phyloP scores from a whole-genome alignment of 2,888 invertebrate species.

The Sturmia bella region DNA sequence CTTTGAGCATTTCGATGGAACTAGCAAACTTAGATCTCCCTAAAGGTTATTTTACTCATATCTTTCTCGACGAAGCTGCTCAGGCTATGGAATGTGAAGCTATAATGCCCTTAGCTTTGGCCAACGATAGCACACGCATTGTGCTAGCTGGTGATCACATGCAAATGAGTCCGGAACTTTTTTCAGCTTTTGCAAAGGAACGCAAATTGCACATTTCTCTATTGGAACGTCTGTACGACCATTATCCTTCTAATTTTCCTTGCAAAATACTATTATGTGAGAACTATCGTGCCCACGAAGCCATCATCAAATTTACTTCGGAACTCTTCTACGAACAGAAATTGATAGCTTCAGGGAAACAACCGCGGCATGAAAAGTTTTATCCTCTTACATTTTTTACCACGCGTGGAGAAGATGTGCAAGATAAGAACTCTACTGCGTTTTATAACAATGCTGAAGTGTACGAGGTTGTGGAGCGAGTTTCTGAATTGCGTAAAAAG shows the following conservation, averaged over 20 bases:
- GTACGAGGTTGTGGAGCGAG: constrained; percentile 89
- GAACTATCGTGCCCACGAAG: constrained; percentile 91
- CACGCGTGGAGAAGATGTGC: constrained; percentile 90
- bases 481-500: constrained; percentile 86
- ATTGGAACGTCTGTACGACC: constrained; percentile 89
- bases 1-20: constrained; percentile 89
- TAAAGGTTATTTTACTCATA: constrained; percentile 88
- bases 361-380: constrained; percentile 86
- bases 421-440: constrained; percentile 89
- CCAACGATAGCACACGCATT: constrained; percentile 87
- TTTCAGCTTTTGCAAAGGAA: constrained; percentile 88
- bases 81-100: constrained; percentile 94
- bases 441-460: constrained; percentile 92
- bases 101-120: constrained; percentile 89
- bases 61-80: constrained; percentile 92
- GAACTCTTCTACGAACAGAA: constrained; percentile 91
- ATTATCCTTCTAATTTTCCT: constrained; percentile 88
- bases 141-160: constrained; percentile 93
- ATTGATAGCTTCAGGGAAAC: constrained; percentile 88
- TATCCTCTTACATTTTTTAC: constrained; percentile 91
- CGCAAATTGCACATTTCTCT: constrained; percentile 88
- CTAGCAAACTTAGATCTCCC: constrained; percentile 86
- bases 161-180: constrained; percentile 92
- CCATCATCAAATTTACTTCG: constrained; percentile 91
- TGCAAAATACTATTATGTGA: constrained; percentile 91